These are phyloP conservation scores for Danaus plexippus DNA, from an alignment of 1,140 invertebrate genomes.

Conservation along the genomic window DNA sequence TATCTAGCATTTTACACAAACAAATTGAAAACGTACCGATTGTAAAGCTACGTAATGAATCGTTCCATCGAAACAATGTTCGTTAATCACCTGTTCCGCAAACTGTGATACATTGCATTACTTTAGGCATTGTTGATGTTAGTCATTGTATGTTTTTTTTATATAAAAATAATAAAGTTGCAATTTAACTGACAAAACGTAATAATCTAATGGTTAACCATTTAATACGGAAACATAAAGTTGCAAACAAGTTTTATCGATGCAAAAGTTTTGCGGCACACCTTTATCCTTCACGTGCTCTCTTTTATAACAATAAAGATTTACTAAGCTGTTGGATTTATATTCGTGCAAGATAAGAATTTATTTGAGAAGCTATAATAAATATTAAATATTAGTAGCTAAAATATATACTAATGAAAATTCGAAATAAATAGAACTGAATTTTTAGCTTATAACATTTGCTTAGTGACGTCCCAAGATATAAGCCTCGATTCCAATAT, in stretches of 20 bases:
- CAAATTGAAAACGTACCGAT: conserved; percentile 10
- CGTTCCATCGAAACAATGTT: conserved; percentile 16
- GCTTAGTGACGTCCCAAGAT: no score
- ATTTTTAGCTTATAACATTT: no score
- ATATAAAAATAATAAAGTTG: not conserved
- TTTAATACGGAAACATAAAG: conserved; percentile 50
- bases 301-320: conserved; percentile 52
- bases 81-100: conserved; percentile 16
- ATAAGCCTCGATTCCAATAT: no score
- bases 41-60: conserved; percentile 17
- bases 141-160: conserved; percentile 2
- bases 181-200: not conserved
- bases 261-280: conserved; percentile 40
- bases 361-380: conserved; percentile 3
- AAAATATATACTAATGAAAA: no score
- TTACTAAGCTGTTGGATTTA: conserved; percentile 41
- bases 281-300: conserved; percentile 59
- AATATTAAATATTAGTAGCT: no score
- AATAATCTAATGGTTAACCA: conserved; percentile 21
- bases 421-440: no score
- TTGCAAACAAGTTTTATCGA: conserved; percentile 63
- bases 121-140: conserved; percentile 1
- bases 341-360: conserved; percentile 21
- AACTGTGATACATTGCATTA: conserved; percentile 13
- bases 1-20: conserved; percentile 1